Evolutionary conservation across 2,797 vertebrate species (phyloP).

Genomic region (Bufotes viridis): DNA sequence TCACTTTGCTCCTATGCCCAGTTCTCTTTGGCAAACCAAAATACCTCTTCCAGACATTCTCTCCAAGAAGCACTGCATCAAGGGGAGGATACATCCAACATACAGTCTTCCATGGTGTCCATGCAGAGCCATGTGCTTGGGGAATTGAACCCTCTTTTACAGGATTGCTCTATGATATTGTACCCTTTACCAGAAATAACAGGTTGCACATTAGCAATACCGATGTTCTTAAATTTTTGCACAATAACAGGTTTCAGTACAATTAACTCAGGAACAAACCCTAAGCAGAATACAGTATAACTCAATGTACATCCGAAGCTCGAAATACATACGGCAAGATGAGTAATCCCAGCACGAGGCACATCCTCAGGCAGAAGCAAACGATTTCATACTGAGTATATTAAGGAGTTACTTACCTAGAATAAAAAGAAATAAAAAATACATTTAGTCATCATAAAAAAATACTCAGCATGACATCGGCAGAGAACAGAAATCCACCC

Average conservation of each 20-base stretch:
- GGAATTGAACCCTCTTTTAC: too few relatives aligned
- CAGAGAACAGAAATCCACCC: neutral
- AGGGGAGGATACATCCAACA: too few relatives aligned
- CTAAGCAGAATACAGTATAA: neutral
- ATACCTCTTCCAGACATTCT: too few relatives aligned
- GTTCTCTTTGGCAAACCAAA: too few relatives aligned
- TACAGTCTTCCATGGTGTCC: too few relatives aligned
- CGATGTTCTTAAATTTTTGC: neutral
- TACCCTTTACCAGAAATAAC: neutral
- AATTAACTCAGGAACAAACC: neutral
- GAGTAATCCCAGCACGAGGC: constrained; percentile 18
- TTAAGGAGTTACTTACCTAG: constrained; percentile 57
- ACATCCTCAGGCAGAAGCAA: constrained; percentile 3
- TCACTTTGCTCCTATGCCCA: too few relatives aligned
- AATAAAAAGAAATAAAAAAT: constrained; percentile 5
- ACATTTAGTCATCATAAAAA: constrained; percentile 30
- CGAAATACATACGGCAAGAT: constrained; percentile 41
- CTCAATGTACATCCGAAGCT: neutral
- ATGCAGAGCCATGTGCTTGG: too few relatives aligned
- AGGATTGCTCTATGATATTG: neutral
- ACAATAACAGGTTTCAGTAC: neutral
- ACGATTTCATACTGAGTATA: neutral
- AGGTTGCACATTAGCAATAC: neutral
- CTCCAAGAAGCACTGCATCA: too few relatives aligned
- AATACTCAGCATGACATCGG: neutral